Base-by-base conservation (phyloP, 2,888 invertebrate species). In the Eupithecia inturbata region DNA sequence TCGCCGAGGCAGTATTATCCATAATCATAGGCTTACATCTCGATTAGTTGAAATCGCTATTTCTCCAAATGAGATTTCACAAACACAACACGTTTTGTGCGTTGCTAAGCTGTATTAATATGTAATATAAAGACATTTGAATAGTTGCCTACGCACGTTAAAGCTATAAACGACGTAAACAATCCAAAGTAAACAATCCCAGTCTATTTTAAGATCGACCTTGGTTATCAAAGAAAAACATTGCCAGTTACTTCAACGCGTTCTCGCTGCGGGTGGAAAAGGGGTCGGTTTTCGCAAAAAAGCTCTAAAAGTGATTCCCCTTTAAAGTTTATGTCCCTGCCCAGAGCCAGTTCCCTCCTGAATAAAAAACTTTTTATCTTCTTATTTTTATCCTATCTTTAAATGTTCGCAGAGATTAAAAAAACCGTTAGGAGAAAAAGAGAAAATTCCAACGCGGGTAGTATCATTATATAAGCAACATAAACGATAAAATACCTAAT, bases 251-350 rank as follows among this genome's bases (percentile, higher is more conserved):
- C 78, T 77, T 77, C 75, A 77, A 77, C 76, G 79, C 75, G 76
- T 78, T 78, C 71, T 67, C 75, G 73, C 74, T 74, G 76, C 77
- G 80, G 80, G 78, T 76, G 79, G 74, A 75, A 77, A 80, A 79
- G 79, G 77, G 80, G 79, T 79, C 73, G 74, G 76, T 74, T 79
- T 76, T 64, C 22, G 72, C 72, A 78, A 79, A 80, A 80, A 80
- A 80, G 74, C 79, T 70, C 77, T 77, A 74, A 78, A 80, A 80
- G 77, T 77, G 78, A 80, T 78, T 80, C 78, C 78, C 79, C 77
- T 80, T 79, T 79, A 80, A 80, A 80, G 79, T 80, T 80, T 79
- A 80, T 79, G 78, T 79, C 78, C 74, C 80, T 77, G 78, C 79
- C 79, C 80, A 79, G 78, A 75, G 77, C 79, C 77, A 80, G 79